A percentile compares a stretch with the other conserved stretches of the same genome.
These are phyloP conservation scores for Nothocercus julius DNA, from an alignment of 2,113 vertebrate species.

Conservation along the genomic window DNA sequence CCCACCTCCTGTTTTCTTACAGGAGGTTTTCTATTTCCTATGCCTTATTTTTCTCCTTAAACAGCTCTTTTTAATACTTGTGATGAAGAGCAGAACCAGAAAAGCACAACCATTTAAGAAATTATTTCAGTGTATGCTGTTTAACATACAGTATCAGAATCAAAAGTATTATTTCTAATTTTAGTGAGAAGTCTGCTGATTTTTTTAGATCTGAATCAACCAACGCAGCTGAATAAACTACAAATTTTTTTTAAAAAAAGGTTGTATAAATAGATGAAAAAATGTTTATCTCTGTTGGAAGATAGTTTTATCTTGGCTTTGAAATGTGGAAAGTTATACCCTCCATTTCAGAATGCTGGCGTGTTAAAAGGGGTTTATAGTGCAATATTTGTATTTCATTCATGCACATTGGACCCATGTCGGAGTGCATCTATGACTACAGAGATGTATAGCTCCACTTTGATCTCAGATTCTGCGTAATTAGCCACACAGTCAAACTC, in stretches of 20 bases:
- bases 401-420: not conserved
- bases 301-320: not conserved
- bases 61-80: not conserved
- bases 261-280: not conserved
- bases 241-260: not conserved
- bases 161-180: not conserved
- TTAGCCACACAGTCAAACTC: not conserved
- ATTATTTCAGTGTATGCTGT: fast-evolving
- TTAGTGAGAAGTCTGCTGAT: not conserved
- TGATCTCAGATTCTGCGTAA: not conserved
- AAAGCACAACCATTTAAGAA: not conserved
- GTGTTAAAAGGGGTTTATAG: not conserved
- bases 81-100: not conserved
- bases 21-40: too few relatives aligned
- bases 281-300: not conserved
- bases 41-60: not conserved
- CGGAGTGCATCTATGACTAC: not conserved
- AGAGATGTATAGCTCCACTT: not conserved
- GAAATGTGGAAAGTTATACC: not conserved
- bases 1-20: not conserved
- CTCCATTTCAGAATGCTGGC: not conserved
- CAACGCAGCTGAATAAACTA: not conserved
- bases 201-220: not conserved
- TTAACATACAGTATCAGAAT: not conserved
- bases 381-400: not conserved